Evolutionary conservation across 1,140 invertebrate genomes (phyloP), one percentile per base, ranked within the genome.

Genomic region (Bombus picipes): DNA sequence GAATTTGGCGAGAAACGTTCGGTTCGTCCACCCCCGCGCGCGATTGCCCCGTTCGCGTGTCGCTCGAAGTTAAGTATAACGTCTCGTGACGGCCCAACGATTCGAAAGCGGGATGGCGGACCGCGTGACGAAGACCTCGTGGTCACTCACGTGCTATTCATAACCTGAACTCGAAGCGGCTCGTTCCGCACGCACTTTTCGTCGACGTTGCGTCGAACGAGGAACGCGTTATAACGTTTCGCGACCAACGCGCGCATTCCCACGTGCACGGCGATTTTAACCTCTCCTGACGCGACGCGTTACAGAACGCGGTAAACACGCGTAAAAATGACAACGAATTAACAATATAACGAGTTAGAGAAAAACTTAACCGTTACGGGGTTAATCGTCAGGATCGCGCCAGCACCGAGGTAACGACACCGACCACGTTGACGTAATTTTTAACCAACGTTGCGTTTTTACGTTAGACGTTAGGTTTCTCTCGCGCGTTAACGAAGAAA

Each of bases 121-220:
- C 87, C 93, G 91, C 93, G 92, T 92, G 92, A 94, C 90, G 84
- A 65, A 81, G 62, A 39, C 74, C 93, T 94, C 93, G 93, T 94
- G 92, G 91, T 90, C 91, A 92, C 92, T 94, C 93, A 92, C 93
- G 92, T 92, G 92, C 93, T 94, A 94, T 94, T 94, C 92, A 93
- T 93, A 93, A 93, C 92, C 85, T 57, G 82, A 83, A 84, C 87
- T 66, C 81, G 70, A 83, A 57, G 62, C 41, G 86, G 53, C 70
- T 57, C 70, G 78, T 81, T 81, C 68, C 82, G 28, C 77, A 62
- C 73, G 81, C 81, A 87, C n/a, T 73, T 88, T 66, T 66, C 77
- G 9, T 9, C 59, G 57, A 12, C 28, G 32, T 41, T 66, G 47
- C 62, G n/a, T 8, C 18, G 41, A n/a, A 25, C 66, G 66, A 25